phyloP scores from a whole-genome alignment of 2,888 invertebrate genomes.

The Periphyllus acericola region DNA sequence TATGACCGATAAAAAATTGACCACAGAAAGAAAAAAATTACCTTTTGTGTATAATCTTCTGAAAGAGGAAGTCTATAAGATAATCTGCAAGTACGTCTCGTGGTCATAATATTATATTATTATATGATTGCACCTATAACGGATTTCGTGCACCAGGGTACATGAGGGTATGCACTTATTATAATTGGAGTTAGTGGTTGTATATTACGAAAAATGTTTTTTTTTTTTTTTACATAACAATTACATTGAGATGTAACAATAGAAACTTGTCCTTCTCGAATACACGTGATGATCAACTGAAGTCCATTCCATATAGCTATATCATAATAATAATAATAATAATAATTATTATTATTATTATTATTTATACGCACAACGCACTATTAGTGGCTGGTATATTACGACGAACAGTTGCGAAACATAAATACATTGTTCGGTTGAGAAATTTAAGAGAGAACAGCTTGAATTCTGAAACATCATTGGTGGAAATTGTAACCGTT shows the following conservation, averaged over 20 bases:
- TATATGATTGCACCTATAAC: neutral
- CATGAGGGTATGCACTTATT: neutral
- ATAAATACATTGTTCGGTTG: neutral
- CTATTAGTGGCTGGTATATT: no score
- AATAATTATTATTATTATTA: neutral
- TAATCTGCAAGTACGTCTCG: neutral
- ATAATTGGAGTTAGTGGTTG: constrained; percentile 5
- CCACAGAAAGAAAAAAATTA: constrained; percentile 1
- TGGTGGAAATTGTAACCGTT: neutral
- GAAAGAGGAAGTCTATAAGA: neutral
- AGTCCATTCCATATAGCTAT: neutral
- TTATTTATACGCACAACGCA: neutral
- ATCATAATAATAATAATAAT: neutral
- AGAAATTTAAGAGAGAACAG: neutral
- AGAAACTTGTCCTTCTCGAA: neutral
- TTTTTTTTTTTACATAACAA: neutral
- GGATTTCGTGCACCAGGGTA: neutral
- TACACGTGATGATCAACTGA: neutral
- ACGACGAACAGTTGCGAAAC: neutral
- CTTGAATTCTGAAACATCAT: neutral
- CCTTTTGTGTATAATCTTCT: neutral
- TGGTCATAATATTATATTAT: no score
- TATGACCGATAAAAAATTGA: neutral
- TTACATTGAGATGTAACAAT: neutral
- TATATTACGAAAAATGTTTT: neutral